Evolutionary conservation across 2,113 vertebrate species (phyloP).

Genomic region (Lynx canadensis): DNA sequence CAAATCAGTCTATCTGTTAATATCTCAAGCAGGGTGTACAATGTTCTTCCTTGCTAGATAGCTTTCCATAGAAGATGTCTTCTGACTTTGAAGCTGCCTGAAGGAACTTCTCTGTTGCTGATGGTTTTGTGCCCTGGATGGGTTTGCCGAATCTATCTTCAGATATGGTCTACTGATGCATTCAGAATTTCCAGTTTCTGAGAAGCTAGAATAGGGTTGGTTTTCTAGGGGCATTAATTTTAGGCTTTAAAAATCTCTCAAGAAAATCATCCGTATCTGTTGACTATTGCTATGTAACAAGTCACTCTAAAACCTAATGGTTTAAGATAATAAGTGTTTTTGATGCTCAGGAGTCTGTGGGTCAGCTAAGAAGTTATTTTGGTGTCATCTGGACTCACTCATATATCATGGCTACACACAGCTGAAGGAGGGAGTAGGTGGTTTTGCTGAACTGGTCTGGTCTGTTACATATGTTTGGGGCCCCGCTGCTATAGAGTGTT

Average conservation of each 20-base stretch:
- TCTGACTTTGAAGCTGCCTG: not conserved
- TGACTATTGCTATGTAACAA: not conserved
- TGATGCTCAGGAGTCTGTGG: not conserved
- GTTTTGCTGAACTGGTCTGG: not conserved
- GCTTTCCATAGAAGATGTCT: not conserved
- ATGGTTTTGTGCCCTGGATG: not conserved
- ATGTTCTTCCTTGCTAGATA: not conserved
- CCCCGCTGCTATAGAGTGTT: not conserved
- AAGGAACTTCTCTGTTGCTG: not conserved
- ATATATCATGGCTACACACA: not conserved
- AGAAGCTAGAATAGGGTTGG: not conserved
- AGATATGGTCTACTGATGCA: not conserved
- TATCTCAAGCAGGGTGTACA: not conserved
- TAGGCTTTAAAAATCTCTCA: not conserved
- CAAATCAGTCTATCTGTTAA: not conserved
- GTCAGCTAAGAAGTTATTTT: not conserved
- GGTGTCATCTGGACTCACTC: not conserved
- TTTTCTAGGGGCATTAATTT: not conserved
- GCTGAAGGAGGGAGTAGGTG: not conserved
- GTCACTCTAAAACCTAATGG: not conserved
- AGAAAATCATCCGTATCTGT: not conserved
- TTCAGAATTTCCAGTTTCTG: not conserved
- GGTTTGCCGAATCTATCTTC: not conserved
- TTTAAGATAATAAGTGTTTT: not conserved
- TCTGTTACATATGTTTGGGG: not conserved